A percentile compares a stretch with the other conserved stretches of the same genome.
These are phyloP conservation scores for Dyspetes luteomarginatus DNA, from an alignment of 2,888 invertebrate species.

Conservation along the genomic window DNA sequence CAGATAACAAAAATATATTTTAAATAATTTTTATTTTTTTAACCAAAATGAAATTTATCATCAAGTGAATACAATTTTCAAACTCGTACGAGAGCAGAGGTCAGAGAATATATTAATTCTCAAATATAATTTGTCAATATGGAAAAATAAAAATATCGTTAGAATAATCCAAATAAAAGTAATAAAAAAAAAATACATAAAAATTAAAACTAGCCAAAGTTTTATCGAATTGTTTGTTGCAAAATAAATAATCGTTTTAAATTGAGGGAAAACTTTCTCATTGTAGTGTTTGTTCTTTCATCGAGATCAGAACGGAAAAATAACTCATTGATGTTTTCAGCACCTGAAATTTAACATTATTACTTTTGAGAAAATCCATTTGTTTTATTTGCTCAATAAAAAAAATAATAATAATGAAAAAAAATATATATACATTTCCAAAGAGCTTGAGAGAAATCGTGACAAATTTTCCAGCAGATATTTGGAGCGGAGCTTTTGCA, in stretches of 20 bases:
- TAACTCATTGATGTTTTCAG: slow-evolving; percentile 69
- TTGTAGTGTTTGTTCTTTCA: slow-evolving; percentile 31
- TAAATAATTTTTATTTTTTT: too few relatives aligned
- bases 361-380: too few relatives aligned
- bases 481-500: slow-evolving; percentile 59
- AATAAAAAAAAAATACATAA: too few relatives aligned
- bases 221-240: not conserved
- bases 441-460: slow-evolving; percentile 58
- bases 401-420: not conserved
- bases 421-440: slow-evolving; percentile 48
- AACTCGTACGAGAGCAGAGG: too few relatives aligned
- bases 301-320: slow-evolving; percentile 68
- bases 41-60: too few relatives aligned
- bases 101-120: too few relatives aligned
- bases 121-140: too few relatives aligned
- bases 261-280: not conserved
- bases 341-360: slow-evolving; percentile 13
- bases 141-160: too few relatives aligned
- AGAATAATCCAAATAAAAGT: too few relatives aligned
- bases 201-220: too few relatives aligned
- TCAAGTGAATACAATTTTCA: too few relatives aligned
- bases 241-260: not conserved
- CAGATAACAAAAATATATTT: too few relatives aligned
- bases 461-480: slow-evolving; percentile 69
- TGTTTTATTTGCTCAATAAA: not conserved